Evolutionary conservation across 2,113 vertebrate species (phyloP).

Genomic region (Chaetodon trifascialis): DNA sequence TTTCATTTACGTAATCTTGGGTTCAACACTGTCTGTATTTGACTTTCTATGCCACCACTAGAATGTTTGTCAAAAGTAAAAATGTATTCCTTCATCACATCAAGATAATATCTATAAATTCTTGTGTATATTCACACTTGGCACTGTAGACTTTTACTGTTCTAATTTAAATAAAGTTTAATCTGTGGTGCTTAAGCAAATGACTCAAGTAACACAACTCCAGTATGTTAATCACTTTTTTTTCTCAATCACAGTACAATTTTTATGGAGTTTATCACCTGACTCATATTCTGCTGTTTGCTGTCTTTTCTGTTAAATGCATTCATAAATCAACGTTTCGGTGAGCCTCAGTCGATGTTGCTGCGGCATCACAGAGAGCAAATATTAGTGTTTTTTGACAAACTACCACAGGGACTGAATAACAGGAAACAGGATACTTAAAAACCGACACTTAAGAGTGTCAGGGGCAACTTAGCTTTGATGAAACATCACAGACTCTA

Average conservation of each 20-base stretch:
- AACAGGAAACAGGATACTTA: too few relatives aligned
- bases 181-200: slow-evolving; percentile 56
- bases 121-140: slow-evolving; percentile 33
- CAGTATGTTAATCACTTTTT: neutral
- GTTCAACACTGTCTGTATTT: slow-evolving; percentile 45
- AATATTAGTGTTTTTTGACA: too few relatives aligned
- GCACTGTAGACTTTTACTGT: slow-evolving; percentile 48
- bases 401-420: too few relatives aligned
- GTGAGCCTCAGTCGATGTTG: too few relatives aligned
- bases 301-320: slow-evolving; percentile 65
- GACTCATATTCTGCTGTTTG: slow-evolving; percentile 35
- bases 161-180: slow-evolving; percentile 29
- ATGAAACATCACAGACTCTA: too few relatives aligned
- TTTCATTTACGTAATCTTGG: slow-evolving; percentile 40
- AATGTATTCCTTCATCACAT: slow-evolving; percentile 56
- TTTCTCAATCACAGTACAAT: slow-evolving; percentile 8
- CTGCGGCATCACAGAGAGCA: too few relatives aligned
- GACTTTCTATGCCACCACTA: slow-evolving; percentile 53
- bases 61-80: slow-evolving; percentile 60
- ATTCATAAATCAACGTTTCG: too few relatives aligned
- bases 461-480: too few relatives aligned
- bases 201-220: slow-evolving; percentile 19
- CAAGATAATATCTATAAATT: slow-evolving; percentile 41
- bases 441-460: too few relatives aligned
- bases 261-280: slow-evolving; percentile 18